Conservation (phyloP, 1,140 invertebrate species). For the Bombus difficillimus region DNA sequence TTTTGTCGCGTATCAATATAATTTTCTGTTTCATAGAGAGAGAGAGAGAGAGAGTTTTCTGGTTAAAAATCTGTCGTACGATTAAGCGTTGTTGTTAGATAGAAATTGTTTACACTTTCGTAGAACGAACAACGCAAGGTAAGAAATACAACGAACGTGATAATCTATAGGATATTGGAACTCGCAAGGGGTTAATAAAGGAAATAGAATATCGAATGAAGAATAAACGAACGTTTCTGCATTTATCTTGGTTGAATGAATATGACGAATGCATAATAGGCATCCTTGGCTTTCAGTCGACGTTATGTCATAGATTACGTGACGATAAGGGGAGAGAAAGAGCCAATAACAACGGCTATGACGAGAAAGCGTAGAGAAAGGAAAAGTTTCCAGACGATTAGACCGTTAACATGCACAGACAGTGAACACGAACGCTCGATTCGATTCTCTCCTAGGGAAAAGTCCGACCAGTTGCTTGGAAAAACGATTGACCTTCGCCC, state of each 20-base stretch:
- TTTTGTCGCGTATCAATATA: neutral
- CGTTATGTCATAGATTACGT: neutral
- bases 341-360: neutral
- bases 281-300: neutral
- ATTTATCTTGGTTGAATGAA: neutral
- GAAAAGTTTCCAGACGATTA: slow-evolving; percentile 30
- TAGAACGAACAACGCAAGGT: no score
- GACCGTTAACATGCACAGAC: neutral
- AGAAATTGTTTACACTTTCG: no score
- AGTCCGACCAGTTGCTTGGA: slow-evolving; percentile 10
- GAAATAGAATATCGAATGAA: neutral
- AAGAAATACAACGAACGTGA: no score
- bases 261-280: neutral
- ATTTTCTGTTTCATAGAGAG: neutral
- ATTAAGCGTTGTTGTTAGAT: no score
- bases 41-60: no score
- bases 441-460: neutral
- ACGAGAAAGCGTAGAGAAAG: neutral
- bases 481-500: slow-evolving; percentile 25
- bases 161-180: no score
- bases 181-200: neutral
- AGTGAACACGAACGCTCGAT: neutral
- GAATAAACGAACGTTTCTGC: neutral
- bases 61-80: no score
- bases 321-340: neutral